phyloP scores from a whole-genome alignment of 2,797 vertebrate genomes.

The Antrozous pallidus region DNA sequence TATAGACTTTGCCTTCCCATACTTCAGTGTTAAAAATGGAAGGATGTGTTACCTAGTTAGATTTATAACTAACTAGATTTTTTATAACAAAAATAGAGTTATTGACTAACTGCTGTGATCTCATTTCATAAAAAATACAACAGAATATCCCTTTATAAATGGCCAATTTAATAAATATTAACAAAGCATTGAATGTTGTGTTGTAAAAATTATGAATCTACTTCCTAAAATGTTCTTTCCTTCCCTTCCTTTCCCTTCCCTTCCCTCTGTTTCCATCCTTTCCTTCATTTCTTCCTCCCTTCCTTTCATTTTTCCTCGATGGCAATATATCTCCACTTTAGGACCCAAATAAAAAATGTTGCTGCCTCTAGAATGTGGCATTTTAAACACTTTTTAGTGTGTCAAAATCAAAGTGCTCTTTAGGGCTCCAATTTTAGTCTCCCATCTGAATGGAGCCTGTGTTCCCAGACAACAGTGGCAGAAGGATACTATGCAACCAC shows the following conservation, averaged over 20 bases:
- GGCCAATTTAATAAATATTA: not conserved
- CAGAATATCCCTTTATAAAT: not conserved
- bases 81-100: not conserved
- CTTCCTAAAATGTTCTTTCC: not conserved
- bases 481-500: slow-evolving; percentile 57
- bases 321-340: slow-evolving; percentile 35
- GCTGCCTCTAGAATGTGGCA: slow-evolving; percentile 9
- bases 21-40: not conserved
- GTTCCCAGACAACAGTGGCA: slow-evolving; percentile 39
- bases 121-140: not conserved
- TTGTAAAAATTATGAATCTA: not conserved
- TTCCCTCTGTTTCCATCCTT: not conserved
- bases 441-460: slow-evolving; percentile 30
- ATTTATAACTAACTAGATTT: not conserved
- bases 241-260: no score
- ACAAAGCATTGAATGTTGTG: not conserved
- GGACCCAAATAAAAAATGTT: not conserved
- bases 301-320: not conserved
- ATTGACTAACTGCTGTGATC: not conserved
- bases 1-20: not conserved
- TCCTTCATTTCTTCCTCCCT: not conserved
- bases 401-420: slow-evolving; percentile 39
- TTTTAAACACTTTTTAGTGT: slow-evolving; percentile 52
- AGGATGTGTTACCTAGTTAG: not conserved
- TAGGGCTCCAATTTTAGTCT: slow-evolving; percentile 2